Conservation (phyloP, 2,888 invertebrate genomes). For the Lasioglossum oenotherae region DNA sequence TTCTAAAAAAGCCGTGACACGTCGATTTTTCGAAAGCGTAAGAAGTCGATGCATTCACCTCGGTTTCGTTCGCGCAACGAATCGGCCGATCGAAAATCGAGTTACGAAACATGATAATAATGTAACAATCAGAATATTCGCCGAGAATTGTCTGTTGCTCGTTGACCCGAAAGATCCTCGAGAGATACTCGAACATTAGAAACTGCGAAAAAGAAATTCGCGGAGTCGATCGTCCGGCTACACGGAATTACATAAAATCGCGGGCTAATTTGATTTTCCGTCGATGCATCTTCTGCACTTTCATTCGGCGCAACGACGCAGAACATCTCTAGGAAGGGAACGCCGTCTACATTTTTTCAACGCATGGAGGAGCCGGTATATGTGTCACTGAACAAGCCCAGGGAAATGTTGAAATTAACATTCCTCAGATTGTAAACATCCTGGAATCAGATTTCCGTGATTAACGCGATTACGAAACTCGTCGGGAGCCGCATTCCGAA, state of each 20-base stretch:
- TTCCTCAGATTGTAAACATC: not conserved
- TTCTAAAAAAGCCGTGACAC: not conserved
- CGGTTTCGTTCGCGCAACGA: not conserved
- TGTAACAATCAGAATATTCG: not conserved
- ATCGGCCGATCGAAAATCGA: not conserved
- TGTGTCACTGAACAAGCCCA: not conserved
- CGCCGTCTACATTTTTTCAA: not conserved
- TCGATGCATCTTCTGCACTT: not conserved
- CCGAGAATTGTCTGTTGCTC: not conserved
- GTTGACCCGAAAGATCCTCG: not conserved
- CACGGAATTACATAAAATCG: not conserved
- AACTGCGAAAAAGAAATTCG: not conserved
- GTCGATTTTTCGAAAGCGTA: not conserved
- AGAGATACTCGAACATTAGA: not conserved
- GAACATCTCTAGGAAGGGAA: not conserved
- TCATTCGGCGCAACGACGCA: not conserved
- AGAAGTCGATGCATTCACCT: not conserved
- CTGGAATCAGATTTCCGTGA: not conserved
- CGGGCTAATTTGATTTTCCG: not conserved
- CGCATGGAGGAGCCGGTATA: not conserved
- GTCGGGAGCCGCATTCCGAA: not conserved
- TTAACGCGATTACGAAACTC: not conserved
- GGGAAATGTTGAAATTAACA: not conserved
- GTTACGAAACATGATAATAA: not conserved
- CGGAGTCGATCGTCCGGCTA: not conserved